A percentile compares a stretch with the other conserved stretches of the same genome.
phyloP scores from a whole-genome alignment of 2,888 invertebrate genomes.

The Xanthostigma xanthostigma region DNA sequence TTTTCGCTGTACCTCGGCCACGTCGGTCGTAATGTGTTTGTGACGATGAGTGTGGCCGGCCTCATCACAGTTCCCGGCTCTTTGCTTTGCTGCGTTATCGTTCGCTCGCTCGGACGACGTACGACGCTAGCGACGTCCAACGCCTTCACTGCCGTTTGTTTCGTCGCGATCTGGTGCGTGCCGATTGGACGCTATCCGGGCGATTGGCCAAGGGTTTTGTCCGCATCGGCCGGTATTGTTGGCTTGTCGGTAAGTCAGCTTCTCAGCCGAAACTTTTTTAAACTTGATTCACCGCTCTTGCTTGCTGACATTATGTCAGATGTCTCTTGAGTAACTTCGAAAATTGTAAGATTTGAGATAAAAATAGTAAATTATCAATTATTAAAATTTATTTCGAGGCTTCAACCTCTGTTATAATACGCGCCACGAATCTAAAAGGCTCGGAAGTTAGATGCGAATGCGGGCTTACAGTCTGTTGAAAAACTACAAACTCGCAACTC shows the following conservation, averaged over 20 bases:
- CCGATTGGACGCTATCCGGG: constrained; percentile 29
- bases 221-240: constrained; percentile 47
- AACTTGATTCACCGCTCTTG: too few species aligned
- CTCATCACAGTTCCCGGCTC: constrained; percentile 38
- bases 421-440: too few species aligned
- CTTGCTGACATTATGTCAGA: too few species aligned
- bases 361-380: too few species aligned
- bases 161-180: constrained; percentile 32
- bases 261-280: too few species aligned
- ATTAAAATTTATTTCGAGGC: too few species aligned
- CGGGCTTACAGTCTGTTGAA: too few species aligned
- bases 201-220: constrained; percentile 39
- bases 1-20: constrained; percentile 42
- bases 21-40: constrained; percentile 36
- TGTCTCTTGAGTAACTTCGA: too few species aligned
- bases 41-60: constrained; percentile 37
- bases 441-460: too few species aligned
- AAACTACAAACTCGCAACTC: too few species aligned
- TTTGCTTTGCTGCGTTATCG: constrained; percentile 33
- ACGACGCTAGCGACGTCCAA: constrained; percentile 33
- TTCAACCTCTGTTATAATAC: too few species aligned
- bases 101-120: constrained; percentile 35
- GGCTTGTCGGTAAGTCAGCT: constrained; percentile 41
- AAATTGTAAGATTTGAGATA: too few species aligned
- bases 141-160: constrained; percentile 32